Evolutionary conservation across 1,140 invertebrate genomes (phyloP), one percentile per base, ranked within the genome.

Genomic region (Campoletis sonorensis): DNA sequence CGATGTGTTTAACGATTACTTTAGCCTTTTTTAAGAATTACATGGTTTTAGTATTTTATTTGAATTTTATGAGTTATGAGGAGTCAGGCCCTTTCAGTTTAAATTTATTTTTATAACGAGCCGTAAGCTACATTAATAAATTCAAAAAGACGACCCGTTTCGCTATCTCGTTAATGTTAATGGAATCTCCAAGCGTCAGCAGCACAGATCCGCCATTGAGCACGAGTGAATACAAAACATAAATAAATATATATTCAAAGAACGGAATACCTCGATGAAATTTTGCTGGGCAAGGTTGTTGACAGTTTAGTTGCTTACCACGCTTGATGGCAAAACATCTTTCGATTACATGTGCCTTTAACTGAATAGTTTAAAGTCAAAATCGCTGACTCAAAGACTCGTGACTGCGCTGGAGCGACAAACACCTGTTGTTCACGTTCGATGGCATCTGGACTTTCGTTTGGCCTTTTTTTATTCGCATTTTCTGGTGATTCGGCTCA

Each of bases 251-350:
- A 13, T 3, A 45, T 45, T 45, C 40, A 45, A 45, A 45, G 40
- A 45, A 45, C 40, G 40, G 40, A 11, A 45, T 45, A 45, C 40
- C 40, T 45, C 40, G 40, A 45, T 13, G 11, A 13, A 45, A 45
- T 11, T 45, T 45, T 45, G 37, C 45, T 67, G 16, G 51, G 58
- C 33, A 64, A 79, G 76, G 37, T 79, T 79, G n/a, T 37, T 78
- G 54, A 58, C 54, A 58, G 54, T 58, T 58, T 21, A 8, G 54
- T n/a, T 58, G 54, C 54, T 58, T 58, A 58, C 54, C 18, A 21
- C 54, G 21, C 21, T 58, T 23, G 54, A 21, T 58, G n/a, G 18
- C 18, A 58, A 58, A 58, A 78, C 45, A 61, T 40, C 11, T 45
- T 45, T 45, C 40, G 13, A 45, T 45, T 5, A 64, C 13, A 67